Conservation (phyloP, 1,140 invertebrate genomes). For the Hyphantria cunea region DNA sequence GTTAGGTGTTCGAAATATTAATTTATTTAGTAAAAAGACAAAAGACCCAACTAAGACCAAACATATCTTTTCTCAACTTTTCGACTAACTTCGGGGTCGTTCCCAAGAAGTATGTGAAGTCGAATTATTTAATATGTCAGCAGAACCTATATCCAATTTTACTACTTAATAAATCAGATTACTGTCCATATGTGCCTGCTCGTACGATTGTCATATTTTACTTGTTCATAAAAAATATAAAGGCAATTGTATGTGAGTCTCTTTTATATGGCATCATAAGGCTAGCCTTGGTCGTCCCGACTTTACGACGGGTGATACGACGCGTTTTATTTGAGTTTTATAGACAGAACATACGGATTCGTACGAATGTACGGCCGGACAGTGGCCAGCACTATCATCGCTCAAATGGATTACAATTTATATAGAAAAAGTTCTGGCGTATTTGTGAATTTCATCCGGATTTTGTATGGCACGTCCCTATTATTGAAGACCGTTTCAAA, state of each 20-base stretch:
- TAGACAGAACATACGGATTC: slow-evolving; percentile 15
- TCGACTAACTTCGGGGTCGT: too few relatives aligned
- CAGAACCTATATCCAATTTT: slow-evolving; percentile 29
- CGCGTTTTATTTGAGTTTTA: slow-evolving; percentile 40
- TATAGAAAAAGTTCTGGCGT: too few relatives aligned
- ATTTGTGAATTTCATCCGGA: too few relatives aligned
- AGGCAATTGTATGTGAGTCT: slow-evolving; percentile 42
- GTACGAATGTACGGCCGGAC: slow-evolving; percentile 1
- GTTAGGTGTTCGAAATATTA: too few relatives aligned
- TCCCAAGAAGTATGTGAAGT: too few relatives aligned
- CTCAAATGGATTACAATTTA: too few relatives aligned
- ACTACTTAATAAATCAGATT: slow-evolving; percentile 6
- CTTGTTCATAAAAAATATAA: slow-evolving; percentile 46
- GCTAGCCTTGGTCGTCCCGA: slow-evolving; percentile 29
- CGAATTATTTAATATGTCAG: slow-evolving; percentile 6
- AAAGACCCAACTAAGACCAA: too few relatives aligned
- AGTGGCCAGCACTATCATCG: not conserved
- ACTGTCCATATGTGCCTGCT: not conserved
- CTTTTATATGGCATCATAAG: slow-evolving; percentile 54
- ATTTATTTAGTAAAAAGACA: too few relatives aligned
- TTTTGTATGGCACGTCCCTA: too few relatives aligned
- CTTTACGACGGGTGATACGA: slow-evolving; percentile 37
- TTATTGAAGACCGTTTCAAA: too few relatives aligned
- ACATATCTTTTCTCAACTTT: too few relatives aligned
- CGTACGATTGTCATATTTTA: slow-evolving; percentile 30